phyloP scores from a whole-genome alignment of 2,888 invertebrate genomes.

The Spicauda simplicius region DNA sequence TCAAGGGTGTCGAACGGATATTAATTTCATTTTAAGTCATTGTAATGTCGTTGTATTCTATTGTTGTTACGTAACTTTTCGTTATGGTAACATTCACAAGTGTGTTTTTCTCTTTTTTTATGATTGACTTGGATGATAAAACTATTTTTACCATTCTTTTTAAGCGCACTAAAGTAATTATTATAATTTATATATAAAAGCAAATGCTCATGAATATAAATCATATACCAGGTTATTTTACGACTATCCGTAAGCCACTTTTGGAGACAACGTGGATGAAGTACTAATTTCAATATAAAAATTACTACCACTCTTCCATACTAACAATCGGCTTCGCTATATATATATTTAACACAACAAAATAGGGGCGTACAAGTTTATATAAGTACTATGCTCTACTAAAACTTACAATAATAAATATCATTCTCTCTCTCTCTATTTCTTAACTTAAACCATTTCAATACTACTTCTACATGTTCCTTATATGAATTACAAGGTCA shows the following conservation, averaged over 20 bases:
- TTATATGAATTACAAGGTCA: no score
- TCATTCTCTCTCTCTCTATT: neutral
- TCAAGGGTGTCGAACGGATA: constrained; percentile 15
- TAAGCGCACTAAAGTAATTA: no score
- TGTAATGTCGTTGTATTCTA: no score
- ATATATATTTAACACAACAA: neutral
- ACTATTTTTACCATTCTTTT: neutral
- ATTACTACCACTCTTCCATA: neutral
- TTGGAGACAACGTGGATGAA: neutral
- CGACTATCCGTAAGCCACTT: constrained; percentile 1
- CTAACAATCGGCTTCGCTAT: constrained; percentile 2
- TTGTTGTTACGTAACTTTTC: no score
- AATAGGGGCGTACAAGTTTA: constrained; percentile 21
- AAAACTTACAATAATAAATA: constrained; percentile 7
- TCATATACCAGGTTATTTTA: no score
- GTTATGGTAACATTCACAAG: no score
- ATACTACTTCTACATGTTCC: no score
- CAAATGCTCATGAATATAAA: no score
- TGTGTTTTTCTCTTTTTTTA: no score
- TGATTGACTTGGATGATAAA: no score
- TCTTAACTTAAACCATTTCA: no score
- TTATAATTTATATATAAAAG: no score
- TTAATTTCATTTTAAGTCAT: neutral
- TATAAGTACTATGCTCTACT: neutral
- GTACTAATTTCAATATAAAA: constrained; percentile 10